Evolutionary conservation across 2,113 vertebrate genomes (phyloP).

Genomic region (Platanista minor): DNA sequence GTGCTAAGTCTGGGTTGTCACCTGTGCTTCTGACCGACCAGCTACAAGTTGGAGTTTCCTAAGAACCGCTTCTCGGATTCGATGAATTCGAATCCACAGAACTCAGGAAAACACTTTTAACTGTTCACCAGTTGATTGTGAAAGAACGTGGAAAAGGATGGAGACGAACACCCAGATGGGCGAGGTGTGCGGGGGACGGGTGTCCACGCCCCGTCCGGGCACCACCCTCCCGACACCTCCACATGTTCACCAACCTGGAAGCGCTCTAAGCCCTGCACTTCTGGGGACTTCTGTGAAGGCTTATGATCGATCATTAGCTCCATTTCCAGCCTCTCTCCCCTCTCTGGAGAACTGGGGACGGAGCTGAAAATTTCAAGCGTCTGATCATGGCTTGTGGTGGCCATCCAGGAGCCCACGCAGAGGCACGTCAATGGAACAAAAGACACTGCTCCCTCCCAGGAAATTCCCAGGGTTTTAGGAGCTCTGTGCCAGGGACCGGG

Average conservation of each 20-base stretch:
- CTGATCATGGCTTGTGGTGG: not conserved
- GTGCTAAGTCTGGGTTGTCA: not conserved
- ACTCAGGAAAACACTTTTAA: not conserved
- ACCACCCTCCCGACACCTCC: not conserved
- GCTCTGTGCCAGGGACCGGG: not conserved
- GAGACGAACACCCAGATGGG: not conserved
- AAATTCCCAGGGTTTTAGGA: not conserved
- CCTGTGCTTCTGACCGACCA: not conserved
- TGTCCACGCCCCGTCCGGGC: not conserved
- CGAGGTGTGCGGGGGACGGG: too few species aligned
- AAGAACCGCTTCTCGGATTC: not conserved
- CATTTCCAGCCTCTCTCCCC: not conserved
- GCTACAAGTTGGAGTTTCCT: not conserved
- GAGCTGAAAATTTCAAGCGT: not conserved
- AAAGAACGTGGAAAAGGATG: not conserved
- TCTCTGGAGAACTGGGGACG: not conserved
- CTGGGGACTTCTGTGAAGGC: not conserved
- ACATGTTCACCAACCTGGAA: fast-evolving
- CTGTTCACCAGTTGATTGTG: not conserved
- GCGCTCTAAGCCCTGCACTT: not conserved
- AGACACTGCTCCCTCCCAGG: not conserved
- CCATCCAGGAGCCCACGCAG: not conserved
- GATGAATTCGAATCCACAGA: not conserved
- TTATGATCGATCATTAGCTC: not conserved
- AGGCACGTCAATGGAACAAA: not conserved